These are phyloP conservation scores for Melanerpes formicivorus DNA, from an alignment of 2,113 vertebrate genomes.

Conservation along the genomic window DNA sequence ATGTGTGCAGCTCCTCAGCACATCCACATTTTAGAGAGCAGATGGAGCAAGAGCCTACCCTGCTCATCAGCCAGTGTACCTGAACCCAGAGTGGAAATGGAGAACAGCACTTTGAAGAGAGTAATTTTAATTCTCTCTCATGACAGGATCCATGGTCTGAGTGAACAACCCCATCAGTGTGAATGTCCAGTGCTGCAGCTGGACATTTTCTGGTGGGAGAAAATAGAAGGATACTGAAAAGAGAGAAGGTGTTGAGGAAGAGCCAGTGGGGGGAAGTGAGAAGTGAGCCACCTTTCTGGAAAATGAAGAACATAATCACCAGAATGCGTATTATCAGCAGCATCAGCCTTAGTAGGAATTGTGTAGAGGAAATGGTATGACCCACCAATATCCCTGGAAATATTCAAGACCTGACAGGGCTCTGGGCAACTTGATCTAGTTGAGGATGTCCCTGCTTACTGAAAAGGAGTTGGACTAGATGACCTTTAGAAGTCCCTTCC, in stretches of 20 bases:
- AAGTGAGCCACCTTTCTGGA: background rate
- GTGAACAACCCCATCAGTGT: accelerated
- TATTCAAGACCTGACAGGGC: too few species aligned
- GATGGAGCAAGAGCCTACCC: background rate
- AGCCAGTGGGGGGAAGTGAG: background rate
- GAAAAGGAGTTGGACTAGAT: too few species aligned
- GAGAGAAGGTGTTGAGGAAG: background rate
- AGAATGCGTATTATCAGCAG: background rate
- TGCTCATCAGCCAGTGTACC: background rate
- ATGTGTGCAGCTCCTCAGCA: accelerated
- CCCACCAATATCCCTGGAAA: background rate
- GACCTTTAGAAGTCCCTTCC: too few species aligned
- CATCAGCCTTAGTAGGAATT: background rate
- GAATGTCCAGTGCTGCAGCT: accelerated
- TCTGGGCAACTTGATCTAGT: too few species aligned
- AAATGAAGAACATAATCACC: background rate
- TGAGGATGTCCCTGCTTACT: too few species aligned
- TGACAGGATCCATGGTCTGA: background rate
- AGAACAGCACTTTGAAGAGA: background rate
- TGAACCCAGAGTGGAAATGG: background rate
- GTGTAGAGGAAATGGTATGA: background rate
- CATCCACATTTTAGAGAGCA: accelerated
- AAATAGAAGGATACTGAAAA: background rate
- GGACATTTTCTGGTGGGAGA: background rate
- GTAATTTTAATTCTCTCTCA: background rate